Base-by-base conservation (phyloP, 37 sponge, comb jelly and placozoan species). In the Mnemiopsis leidyi region DNA sequence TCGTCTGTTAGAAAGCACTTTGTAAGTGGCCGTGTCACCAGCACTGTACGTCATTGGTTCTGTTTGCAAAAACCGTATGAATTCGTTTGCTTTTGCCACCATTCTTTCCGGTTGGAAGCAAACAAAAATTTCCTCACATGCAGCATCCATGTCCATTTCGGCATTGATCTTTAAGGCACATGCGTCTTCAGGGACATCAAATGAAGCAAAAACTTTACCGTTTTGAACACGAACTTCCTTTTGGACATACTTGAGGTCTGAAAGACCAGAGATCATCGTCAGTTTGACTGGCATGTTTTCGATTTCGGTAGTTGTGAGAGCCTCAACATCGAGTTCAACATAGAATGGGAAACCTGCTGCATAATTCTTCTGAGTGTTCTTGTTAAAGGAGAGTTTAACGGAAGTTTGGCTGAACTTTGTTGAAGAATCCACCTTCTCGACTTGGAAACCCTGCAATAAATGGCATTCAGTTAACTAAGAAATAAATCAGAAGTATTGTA, bases 81-180 rank as follows among this genome's bases (percentile, higher is more conserved):
- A 79, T 35, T 36, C 35, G 36, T 79, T 21, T 9, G 36, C 37
- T 16, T 33, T 32, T 23, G 82, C 33, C 3, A 79, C 82, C 82
- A 79, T 79, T 35, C 82, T 79, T 16, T 79, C 82, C 5, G 82
- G 82, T 33, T 79, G 82, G 82, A 32, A 79, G 36, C 82, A 79
- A 18, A 36, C 35, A 29, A 79, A 79, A 2, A 79, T 36, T 20
- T 23, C 36, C 2, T 79, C 82, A 79, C 82, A 79, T 1, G 36
- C 33, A 23, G 36, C 33, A 34, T 79, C 36, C 1, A 16, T 79
- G 1, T 79, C 82, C 82, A 79, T 23, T 35, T 79, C 82, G 3
- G 82, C 82, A 33, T 34, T 79, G 7, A 79, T 79, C 36, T 79
- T 79, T 5, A 79, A 23, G 1, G 82, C 82, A 79, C 82, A 79